A percentile compares a stretch with the other conserved stretches of the same genome.
Evolutionary conservation across 2,888 invertebrate species (phyloP).

Genomic region (Mylabris sibirica): DNA sequence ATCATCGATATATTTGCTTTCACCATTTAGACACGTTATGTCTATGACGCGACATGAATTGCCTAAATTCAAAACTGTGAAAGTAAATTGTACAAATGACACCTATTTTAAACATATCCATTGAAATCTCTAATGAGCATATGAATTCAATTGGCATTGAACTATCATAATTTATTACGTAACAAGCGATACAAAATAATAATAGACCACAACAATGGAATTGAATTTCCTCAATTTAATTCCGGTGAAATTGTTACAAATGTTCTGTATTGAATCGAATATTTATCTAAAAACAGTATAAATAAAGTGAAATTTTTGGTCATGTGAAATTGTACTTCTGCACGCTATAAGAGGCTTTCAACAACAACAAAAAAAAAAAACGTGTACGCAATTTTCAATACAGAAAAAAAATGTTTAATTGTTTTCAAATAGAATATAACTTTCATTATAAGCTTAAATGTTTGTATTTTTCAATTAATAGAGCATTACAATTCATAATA

Average conservation of each 20-base stretch:
- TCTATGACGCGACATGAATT: constrained; percentile 3
- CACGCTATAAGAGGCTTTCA: constrained; percentile 1
- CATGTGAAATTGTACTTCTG: not conserved
- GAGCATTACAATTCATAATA: constrained; percentile 12
- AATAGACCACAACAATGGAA: constrained; percentile 2
- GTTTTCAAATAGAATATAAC: not conserved
- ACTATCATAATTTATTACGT: not conserved
- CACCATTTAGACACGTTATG: constrained; percentile 1
- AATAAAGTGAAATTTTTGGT: constrained; percentile 12
- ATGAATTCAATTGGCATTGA: constrained; percentile 7
- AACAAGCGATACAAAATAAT: not conserved
- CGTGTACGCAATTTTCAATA: not conserved
- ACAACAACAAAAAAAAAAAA: not conserved
- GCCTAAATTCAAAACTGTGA: constrained; percentile 2
- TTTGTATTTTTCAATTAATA: not conserved
- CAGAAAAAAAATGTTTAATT: not conserved
- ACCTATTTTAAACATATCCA: not conserved
- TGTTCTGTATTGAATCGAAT: not conserved
- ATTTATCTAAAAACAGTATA: not conserved
- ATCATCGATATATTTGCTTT: not conserved
- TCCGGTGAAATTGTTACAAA: constrained; percentile 9
- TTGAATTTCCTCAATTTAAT: not conserved
- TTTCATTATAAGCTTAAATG: not conserved
- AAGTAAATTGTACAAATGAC: constrained; percentile 1
- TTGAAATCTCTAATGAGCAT: not conserved